Evolutionary conservation across 2,888 invertebrate species (phyloP).

Genomic region (Phymatocera aterrima): DNA sequence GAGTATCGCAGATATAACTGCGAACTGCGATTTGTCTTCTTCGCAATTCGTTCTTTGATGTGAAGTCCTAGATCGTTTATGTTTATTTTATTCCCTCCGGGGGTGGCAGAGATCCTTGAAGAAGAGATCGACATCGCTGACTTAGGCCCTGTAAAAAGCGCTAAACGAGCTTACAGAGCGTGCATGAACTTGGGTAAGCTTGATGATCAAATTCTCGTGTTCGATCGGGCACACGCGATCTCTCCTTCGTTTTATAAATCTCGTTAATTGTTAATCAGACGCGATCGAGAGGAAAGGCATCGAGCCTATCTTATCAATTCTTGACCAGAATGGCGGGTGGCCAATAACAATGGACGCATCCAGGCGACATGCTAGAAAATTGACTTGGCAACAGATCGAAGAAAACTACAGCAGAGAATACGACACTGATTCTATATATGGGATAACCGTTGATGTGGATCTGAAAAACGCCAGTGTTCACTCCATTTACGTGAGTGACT

Average conservation of each 20-base stretch:
- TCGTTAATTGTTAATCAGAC: constrained; percentile 27
- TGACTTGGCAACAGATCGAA: constrained; percentile 43
- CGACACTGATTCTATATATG: constrained; percentile 8
- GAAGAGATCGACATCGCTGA: constrained; percentile 45
- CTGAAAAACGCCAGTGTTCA: constrained; percentile 37
- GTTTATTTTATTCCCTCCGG: too few relatives aligned
- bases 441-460: constrained; percentile 24
- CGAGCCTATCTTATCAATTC: constrained; percentile 77
- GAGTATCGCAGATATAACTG: not conserved
- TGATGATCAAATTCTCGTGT: not conserved
- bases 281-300: constrained; percentile 78
- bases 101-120: constrained; percentile 49
- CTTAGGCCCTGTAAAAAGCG: constrained; percentile 49
- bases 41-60: not conserved
- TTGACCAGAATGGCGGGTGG: constrained; percentile 67
- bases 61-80: too few relatives aligned
- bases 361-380: constrained; percentile 58
- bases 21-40: not conserved
- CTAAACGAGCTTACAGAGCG: constrained; percentile 53
- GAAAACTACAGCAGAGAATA: constrained; percentile 32
- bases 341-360: constrained; percentile 51
- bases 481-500: constrained; percentile 17
- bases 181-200: constrained; percentile 47
- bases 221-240: too few relatives aligned
- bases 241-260: not conserved